phyloP scores from a whole-genome alignment of 2,113 vertebrate genomes.

The Poicephalus gulielmi region DNA sequence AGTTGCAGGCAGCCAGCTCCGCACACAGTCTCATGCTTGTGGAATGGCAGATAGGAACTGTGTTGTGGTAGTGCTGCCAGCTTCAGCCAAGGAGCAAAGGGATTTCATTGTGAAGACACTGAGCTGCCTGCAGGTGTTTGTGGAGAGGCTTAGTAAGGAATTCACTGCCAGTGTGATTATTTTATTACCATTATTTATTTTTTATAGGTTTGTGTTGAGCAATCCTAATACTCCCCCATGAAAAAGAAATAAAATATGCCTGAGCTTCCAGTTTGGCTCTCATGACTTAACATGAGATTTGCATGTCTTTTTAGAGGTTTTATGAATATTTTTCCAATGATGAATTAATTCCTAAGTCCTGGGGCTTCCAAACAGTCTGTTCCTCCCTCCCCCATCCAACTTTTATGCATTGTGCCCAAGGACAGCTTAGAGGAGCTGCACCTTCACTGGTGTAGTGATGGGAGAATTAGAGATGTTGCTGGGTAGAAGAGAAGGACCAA shows the following conservation, averaged over 20 bases:
- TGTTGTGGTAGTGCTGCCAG: neutral
- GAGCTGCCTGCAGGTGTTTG: neutral
- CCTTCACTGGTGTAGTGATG: neutral
- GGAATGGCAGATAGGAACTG: neutral
- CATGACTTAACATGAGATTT: slow-evolving; percentile 19
- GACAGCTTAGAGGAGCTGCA: neutral
- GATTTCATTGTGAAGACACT: neutral
- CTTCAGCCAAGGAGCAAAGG: neutral
- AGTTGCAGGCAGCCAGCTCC: neutral
- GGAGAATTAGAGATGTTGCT: neutral
- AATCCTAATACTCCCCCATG: neutral
- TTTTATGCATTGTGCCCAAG: neutral
- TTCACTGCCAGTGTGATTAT: neutral
- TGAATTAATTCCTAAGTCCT: neutral
- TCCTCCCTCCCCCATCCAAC: neutral
- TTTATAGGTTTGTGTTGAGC: neutral
- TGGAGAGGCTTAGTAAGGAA: neutral
- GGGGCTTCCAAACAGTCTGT: neutral
- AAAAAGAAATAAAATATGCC: neutral
- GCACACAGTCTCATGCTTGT: neutral
- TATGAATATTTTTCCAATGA: neutral
- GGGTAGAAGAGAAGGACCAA: neutral
- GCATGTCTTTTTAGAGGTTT: slow-evolving; percentile 34
- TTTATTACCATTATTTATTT: neutral
- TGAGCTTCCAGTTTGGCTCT: neutral